A percentile compares a stretch with the other conserved stretches of the same genome.
Conservation (phyloP, 2,888 invertebrate species). For the Phaonia tiefii region DNA sequence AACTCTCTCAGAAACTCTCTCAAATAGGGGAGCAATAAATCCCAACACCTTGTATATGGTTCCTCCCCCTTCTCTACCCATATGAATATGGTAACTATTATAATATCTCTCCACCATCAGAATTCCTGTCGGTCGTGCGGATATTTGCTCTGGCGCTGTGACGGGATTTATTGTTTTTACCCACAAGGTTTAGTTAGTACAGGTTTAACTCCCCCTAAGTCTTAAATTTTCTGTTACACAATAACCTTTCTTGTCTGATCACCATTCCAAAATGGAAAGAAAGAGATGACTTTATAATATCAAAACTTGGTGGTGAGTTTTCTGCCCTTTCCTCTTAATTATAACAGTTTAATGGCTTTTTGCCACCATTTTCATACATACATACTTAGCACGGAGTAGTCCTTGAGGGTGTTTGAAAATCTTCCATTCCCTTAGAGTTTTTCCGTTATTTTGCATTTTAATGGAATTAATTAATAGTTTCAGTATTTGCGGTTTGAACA, state of each 20-base stretch:
- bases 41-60: no score
- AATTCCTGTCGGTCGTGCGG: no score
- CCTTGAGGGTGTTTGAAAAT: neutral
- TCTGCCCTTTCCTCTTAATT: neutral
- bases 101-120: no score
- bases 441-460: slow-evolving; percentile 40
- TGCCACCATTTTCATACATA: neutral
- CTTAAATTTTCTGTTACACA: no score
- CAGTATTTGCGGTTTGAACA: neutral
- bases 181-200: slow-evolving; percentile 55
- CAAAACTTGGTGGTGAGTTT: no score
- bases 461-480: slow-evolving; percentile 55
- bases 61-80: neutral
- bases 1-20: slow-evolving; percentile 33
- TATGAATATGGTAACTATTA: no score
- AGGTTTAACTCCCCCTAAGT: slow-evolving; percentile 56
- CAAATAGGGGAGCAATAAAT: no score
- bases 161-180: slow-evolving; percentile 65
- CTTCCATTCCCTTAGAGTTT: slow-evolving; percentile 29
- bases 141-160: slow-evolving; percentile 14
- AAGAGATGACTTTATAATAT: slow-evolving; percentile 33
- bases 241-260: no score
- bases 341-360: neutral
- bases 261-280: no score
- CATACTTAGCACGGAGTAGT: neutral